A percentile compares a stretch with the other conserved stretches of the same genome.
phyloP scores from a whole-genome alignment of 2,797 vertebrate genomes.

The Schizothorax lantsangensis region DNA sequence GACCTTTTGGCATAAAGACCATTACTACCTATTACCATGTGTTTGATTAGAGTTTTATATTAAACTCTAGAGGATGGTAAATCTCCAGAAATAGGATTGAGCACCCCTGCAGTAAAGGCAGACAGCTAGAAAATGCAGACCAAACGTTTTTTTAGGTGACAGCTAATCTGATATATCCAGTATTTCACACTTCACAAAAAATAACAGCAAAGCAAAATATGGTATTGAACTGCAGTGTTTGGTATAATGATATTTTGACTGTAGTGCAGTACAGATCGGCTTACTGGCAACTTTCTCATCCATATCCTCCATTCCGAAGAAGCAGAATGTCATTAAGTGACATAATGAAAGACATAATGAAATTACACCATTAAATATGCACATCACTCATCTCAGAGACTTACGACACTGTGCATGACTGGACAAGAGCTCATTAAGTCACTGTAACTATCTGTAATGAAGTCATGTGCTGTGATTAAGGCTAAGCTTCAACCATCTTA shows the following conservation, averaged over 20 bases:
- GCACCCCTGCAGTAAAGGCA: constrained; percentile 26
- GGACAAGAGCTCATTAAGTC: constrained; percentile 51
- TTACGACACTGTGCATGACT: constrained; percentile 37
- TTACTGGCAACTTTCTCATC: constrained; percentile 14
- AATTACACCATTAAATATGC: constrained; percentile 32
- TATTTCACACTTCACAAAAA: constrained; percentile 41
- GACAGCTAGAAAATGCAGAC: constrained; percentile 35
- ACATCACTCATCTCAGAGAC: constrained; percentile 33
- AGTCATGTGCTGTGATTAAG: constrained; percentile 39
- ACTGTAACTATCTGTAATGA: constrained; percentile 36
- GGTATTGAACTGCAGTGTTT: constrained; percentile 38
- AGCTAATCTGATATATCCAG: constrained; percentile 48
- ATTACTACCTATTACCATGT: not conserved
- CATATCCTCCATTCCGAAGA: not conserved
- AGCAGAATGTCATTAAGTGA: constrained; percentile 20
- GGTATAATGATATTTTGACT: constrained; percentile 34
- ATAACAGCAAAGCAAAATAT: constrained; percentile 48
- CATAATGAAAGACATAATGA: constrained; percentile 34
- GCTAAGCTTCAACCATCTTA: constrained; percentile 32
- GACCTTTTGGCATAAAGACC: not conserved
- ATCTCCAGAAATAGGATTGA: constrained; percentile 23
- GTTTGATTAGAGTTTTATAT: constrained; percentile 13
- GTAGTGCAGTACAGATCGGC: constrained; percentile 9
- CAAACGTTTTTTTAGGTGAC: constrained; percentile 45
- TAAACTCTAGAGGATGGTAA: not conserved